Percentiles rank a stretch among this genome's conserved stretches.
These are phyloP conservation scores for Gopherus evgoodei DNA, from an alignment of 2,113 vertebrate genomes.

Conservation along the genomic window DNA sequence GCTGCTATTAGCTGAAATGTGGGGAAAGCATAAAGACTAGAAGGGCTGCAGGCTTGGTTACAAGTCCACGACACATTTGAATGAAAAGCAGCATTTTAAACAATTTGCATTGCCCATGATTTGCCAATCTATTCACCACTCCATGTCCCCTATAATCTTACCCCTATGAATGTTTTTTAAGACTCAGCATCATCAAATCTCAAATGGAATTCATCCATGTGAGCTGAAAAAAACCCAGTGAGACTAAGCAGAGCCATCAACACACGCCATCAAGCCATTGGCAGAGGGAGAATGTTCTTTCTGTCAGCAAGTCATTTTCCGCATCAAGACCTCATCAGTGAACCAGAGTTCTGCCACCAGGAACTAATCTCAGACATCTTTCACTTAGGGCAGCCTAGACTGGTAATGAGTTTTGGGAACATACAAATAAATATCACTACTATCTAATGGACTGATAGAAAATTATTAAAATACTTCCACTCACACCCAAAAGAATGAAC, in stretches of 20 bases:
- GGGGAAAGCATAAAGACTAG: neutral
- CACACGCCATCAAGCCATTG: neutral
- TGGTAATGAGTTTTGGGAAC: slow-evolving; percentile 6
- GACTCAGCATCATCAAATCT: neutral
- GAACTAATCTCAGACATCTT: slow-evolving; percentile 18
- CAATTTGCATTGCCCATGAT: neutral
- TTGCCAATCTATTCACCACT: neutral
- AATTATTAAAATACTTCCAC: neutral
- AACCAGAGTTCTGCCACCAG: neutral
- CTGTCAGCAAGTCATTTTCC: slow-evolving; percentile 25
- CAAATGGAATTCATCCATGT: neutral
- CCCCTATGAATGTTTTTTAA: neutral
- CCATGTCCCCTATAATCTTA: neutral
- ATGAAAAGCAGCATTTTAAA: neutral
- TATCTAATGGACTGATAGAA: neutral
- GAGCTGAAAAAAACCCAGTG: neutral
- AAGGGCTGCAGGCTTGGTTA: neutral
- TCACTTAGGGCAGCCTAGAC: neutral
- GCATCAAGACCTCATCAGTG: neutral
- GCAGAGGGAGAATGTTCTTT: slow-evolving; percentile 13
- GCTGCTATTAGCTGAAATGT: neutral
- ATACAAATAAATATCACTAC: neutral
- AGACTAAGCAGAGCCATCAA: slow-evolving; percentile 23
- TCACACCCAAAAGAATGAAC: neutral
- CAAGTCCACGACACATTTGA: neutral